Conservation (phyloP, 1,140 invertebrate genomes). For the Tetragnatha versicolor region DNA sequence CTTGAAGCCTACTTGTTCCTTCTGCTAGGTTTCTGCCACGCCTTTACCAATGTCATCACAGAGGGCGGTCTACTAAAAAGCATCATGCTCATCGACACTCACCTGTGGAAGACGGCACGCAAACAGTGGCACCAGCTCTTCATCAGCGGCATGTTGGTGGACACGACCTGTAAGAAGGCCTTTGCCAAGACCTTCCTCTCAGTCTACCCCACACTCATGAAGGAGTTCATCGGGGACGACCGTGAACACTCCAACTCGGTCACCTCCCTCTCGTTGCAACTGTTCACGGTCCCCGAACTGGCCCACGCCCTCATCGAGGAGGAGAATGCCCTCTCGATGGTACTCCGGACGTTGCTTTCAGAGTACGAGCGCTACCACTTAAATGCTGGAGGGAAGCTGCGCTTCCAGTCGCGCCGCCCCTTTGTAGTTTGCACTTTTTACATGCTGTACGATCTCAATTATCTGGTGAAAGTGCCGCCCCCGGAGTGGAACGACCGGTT, state of each 20-base stretch:
- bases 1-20: no score
- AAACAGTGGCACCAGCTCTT: constrained; percentile 91
- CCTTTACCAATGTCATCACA: not conserved
- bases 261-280: constrained; percentile 92
- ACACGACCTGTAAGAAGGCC: constrained; percentile 88
- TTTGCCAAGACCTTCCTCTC: constrained; percentile 83
- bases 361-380: constrained; percentile 78
- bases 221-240: constrained; percentile 95
- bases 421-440: constrained; percentile 78
- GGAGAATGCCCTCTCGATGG: constrained; percentile 84
- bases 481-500: constrained; percentile 67
- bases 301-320: constrained; percentile 88
- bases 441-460: constrained; percentile 88
- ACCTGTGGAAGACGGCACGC: constrained; percentile 90
- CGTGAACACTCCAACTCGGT: constrained; percentile 97
- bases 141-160: constrained; percentile 91
- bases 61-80: constrained; percentile 61
- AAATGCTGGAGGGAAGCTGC: constrained; percentile 69
- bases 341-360: constrained; percentile 86
- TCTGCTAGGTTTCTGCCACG: constrained; percentile 4
- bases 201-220: constrained; percentile 84
- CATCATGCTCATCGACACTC: constrained; percentile 74
- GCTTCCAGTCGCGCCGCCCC: constrained; percentile 59
- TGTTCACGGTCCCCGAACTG: constrained; percentile 90
- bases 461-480: constrained; percentile 83